A percentile compares a stretch with the other conserved stretches of the same genome.
phyloP scores from a whole-genome alignment of 1,140 invertebrate genomes.

The Rhynchophorus ferrugineus region DNA sequence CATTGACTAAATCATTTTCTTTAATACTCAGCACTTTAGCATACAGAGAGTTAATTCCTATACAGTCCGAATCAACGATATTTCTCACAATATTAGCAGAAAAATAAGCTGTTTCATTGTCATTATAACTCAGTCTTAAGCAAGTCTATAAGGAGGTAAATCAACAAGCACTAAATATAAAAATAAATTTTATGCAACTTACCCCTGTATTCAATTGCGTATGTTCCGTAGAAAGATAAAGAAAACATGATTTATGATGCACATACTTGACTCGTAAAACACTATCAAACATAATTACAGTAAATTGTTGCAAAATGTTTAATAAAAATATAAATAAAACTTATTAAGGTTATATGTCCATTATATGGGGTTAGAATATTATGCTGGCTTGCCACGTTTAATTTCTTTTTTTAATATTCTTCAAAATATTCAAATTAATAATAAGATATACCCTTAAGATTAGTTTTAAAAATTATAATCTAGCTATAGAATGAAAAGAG shows the following conservation, averaged over 20 bases:
- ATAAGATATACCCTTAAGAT: too few relatives aligned
- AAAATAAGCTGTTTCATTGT: conserved; percentile 28
- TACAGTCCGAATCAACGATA: conserved; percentile 27
- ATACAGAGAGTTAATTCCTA: conserved; percentile 34
- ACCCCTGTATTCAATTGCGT: conserved; percentile 25
- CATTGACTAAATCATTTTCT: conserved; percentile 28
- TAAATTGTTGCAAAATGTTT: too few relatives aligned
- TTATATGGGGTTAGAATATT: too few relatives aligned
- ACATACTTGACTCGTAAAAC: conserved; percentile 35
- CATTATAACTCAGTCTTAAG: conserved; percentile 28
- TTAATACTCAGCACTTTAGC: conserved; percentile 32
- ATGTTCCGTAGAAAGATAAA: conserved; percentile 17
- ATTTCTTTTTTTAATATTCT: too few relatives aligned
- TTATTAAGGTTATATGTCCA: too few relatives aligned
- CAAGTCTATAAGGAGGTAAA: conserved; percentile 29
- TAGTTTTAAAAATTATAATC: too few relatives aligned
- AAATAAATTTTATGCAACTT: too few relatives aligned
- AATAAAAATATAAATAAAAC: too few relatives aligned
- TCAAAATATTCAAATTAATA: too few relatives aligned
- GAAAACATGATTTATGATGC: conserved; percentile 29
- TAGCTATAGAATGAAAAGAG: too few relatives aligned
- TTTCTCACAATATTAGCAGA: conserved; percentile 23
- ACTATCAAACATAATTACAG: conserved; percentile 28
- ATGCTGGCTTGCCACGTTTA: too few relatives aligned
- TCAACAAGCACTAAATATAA: too few relatives aligned